phyloP scores from a whole-genome alignment of 2,888 invertebrate species.

The Drosophila ustulata region DNA sequence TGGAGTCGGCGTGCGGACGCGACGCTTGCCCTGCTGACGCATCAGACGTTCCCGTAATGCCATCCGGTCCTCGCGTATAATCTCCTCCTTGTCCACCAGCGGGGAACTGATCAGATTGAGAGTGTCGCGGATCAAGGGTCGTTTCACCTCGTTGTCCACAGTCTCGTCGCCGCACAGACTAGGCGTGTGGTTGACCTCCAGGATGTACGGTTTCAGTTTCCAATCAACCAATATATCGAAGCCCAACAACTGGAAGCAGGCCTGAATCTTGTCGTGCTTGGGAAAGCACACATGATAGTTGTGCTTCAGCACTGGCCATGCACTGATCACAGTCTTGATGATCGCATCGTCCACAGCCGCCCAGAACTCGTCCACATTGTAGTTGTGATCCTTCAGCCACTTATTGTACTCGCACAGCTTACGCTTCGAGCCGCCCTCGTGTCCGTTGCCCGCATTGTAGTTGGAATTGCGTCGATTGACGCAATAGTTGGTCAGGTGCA shows the following conservation, averaged over 20 bases:
- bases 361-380: slow-evolving; percentile 92
- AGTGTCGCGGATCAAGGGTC: slow-evolving; percentile 91
- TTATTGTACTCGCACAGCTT: slow-evolving; percentile 92
- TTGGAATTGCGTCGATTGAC: slow-evolving; percentile 96
- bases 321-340: slow-evolving; percentile 94
- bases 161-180: slow-evolving; percentile 95
- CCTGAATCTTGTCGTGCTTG: slow-evolving; percentile 92
- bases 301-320: slow-evolving; percentile 94
- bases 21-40: slow-evolving; percentile 69
- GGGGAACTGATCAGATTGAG: slow-evolving; percentile 91
- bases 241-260: slow-evolving; percentile 96
- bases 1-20: slow-evolving; percentile 77
- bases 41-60: slow-evolving; percentile 44
- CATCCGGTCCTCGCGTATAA: slow-evolving; percentile 89
- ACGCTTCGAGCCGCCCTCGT: slow-evolving; percentile 94
- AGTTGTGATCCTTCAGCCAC: slow-evolving; percentile 88
- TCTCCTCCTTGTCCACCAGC: slow-evolving; percentile 90
- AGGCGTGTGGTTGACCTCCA: slow-evolving; percentile 97
- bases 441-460: slow-evolving; percentile 89
- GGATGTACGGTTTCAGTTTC: slow-evolving; percentile 92
- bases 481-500: slow-evolving; percentile 98
- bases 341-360: slow-evolving; percentile 94
- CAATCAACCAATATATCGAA: slow-evolving; percentile 95
- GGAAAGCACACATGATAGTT: slow-evolving; percentile 95
- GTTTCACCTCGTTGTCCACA: slow-evolving; percentile 94